A percentile compares a stretch with the other conserved stretches of the same genome.
Evolutionary conservation across 2,113 vertebrate species (phyloP).

Genomic region (Morone saxatilis): DNA sequence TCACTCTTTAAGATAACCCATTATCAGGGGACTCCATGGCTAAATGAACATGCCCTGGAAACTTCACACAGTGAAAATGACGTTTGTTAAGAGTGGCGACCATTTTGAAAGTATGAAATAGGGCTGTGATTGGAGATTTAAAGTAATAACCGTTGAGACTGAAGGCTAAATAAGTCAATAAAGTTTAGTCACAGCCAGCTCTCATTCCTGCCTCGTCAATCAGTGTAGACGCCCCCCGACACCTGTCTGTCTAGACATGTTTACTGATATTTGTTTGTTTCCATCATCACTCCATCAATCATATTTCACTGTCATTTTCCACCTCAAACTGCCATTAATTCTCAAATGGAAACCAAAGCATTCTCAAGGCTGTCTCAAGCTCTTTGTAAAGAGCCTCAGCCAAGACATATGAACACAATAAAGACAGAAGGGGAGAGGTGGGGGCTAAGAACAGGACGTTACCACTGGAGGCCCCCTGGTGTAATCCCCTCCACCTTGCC

Average conservation of each 20-base stretch:
- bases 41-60: constrained; percentile 71
- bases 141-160: constrained; percentile 61
- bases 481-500: constrained; percentile 68
- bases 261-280: constrained; percentile 72
- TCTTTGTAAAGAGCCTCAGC: constrained; percentile 64
- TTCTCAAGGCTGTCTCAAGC: constrained; percentile 62
- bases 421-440: constrained; percentile 35
- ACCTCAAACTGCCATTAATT: constrained; percentile 78
- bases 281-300: constrained; percentile 72
- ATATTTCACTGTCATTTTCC: constrained; percentile 78
- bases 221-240: constrained; percentile 50
- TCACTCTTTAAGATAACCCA: constrained; percentile 57
- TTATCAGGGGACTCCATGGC: constrained; percentile 47
- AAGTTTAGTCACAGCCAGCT: constrained; percentile 78
- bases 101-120: constrained; percentile 75
- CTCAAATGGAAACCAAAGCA: constrained; percentile 83
- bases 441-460: constrained; percentile 45
- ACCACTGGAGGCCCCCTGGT: constrained; percentile 42
- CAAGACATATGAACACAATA: constrained; percentile 74
- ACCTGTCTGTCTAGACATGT: constrained; percentile 75
- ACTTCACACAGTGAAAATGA: constrained; percentile 55
- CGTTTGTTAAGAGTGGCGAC: constrained; percentile 52
- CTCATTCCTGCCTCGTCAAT: constrained; percentile 68
- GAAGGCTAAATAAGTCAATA: constrained; percentile 77
- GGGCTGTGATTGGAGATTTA: constrained; percentile 65